These are phyloP conservation scores for Laticauda laticaudata DNA, from an alignment of 2,113 vertebrate species.

Conservation along the genomic window DNA sequence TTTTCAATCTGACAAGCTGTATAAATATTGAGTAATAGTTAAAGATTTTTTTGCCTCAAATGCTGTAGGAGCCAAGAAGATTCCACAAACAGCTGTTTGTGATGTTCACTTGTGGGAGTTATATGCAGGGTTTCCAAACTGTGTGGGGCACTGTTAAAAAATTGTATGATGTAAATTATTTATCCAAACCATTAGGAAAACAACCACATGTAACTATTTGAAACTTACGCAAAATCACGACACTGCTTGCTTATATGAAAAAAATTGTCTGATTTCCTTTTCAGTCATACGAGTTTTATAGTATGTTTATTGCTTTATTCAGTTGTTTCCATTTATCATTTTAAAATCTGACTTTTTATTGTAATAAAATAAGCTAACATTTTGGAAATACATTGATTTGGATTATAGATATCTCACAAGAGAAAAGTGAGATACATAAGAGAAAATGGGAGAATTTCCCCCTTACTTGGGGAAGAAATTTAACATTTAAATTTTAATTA, in stretches of 20 bases:
- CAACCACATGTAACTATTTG: constrained; percentile 35
- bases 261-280: constrained; percentile 57
- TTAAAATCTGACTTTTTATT: neutral
- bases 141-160: constrained; percentile 40
- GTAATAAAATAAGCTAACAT: constrained; percentile 1
- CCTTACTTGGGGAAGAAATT: neutral
- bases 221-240: constrained; percentile 34
- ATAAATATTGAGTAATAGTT: constrained; percentile 12
- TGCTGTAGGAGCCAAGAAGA: constrained; percentile 61
- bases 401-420: constrained; percentile 4
- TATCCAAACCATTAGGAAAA: constrained; percentile 19
- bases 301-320: neutral
- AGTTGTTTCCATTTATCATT: neutral
- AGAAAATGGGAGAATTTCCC: neutral
- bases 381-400: neutral
- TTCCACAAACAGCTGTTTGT: constrained; percentile 70
- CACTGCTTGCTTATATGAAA: constrained; percentile 50
- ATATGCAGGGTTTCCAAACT: constrained; percentile 55
- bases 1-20: constrained; percentile 28
- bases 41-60: constrained; percentile 48
- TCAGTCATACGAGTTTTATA: neutral
- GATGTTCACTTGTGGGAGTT: constrained; percentile 57
- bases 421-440: too few relatives aligned
- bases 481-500: neutral
- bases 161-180: neutral